Base-by-base conservation (phyloP, 2,888 invertebrate genomes). In the Mesorhabditis belari region DNA sequence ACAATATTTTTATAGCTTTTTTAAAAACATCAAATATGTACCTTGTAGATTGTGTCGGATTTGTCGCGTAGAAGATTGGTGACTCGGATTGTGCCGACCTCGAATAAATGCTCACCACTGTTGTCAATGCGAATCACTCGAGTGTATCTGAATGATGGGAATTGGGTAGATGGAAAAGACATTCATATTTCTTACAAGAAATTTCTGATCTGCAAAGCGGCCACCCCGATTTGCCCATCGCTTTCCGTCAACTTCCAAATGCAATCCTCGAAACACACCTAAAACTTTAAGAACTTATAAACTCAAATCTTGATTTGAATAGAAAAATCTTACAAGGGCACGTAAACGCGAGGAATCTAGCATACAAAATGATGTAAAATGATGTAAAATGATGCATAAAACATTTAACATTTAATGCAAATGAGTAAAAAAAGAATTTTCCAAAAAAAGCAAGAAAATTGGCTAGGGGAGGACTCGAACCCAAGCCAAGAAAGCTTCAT, bases 221-320 rank as follows among this genome's bases (percentile, higher is more conserved):
- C 92, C 69, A 98, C 92, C 63, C 95, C 95, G 59, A 96, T 88
- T 83, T 95, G 96, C 0, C 98, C 98, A 83, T 98, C 96, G 0
- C 90, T 89, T 82, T 98, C 95, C 0, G 96, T 99, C 69, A 98
- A 87, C 49, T 95, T 84, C 98, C 98, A 99, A 79, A 92, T 90
- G 4, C 96, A 96, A 78, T 92, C 91, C 83, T 95, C 94, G 83
- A 99, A 98, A 83, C 93, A 96, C 77, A 98, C 95, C 58, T 71
- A 35, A 35, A n/a, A n/a, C n/a, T n/a, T n/a, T n/a, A n/a, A n/a
- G n/a, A n/a, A n/a, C n/a, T n/a, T n/a, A n/a, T n/a, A n/a, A n/a
- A n/a, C n/a, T n/a, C n/a, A n/a, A n/a, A n/a, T n/a, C n/a, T n/a
- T n/a, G n/a, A n/a, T n/a, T n/a, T n/a, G n/a, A n/a, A n/a, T n/a